These are phyloP conservation scores for Mormyrops boulengeri DNA, from an alignment of 2,797 vertebrate genomes.

Conservation along the genomic window DNA sequence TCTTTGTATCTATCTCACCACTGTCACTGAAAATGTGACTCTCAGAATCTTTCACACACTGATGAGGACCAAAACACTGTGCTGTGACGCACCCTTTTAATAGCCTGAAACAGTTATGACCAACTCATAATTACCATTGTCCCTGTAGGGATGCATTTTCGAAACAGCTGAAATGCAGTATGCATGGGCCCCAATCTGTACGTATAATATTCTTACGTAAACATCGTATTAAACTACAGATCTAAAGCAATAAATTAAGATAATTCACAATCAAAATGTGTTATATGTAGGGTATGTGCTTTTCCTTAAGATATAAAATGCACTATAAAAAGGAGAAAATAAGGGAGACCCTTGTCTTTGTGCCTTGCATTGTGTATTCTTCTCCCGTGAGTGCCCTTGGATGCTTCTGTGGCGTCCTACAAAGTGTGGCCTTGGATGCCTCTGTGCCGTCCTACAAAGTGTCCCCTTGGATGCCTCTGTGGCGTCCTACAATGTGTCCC, in stretches of 20 bases:
- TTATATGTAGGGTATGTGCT: neutral
- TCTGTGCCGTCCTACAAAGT: too few species aligned
- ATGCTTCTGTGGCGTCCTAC: neutral
- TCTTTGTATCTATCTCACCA: neutral
- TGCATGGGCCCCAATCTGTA: neutral
- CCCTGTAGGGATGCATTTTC: too few species aligned
- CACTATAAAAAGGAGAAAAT: neutral
- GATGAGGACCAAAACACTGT: neutral
- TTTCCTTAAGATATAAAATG: neutral
- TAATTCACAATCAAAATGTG: neutral
- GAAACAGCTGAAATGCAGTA: neutral
- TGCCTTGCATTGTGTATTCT: neutral
- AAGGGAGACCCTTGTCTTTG: too few species aligned
- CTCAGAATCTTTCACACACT: neutral
- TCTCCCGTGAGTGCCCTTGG: neutral
- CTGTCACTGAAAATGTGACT: neutral
- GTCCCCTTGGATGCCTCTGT: too few species aligned
- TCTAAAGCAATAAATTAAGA: neutral
- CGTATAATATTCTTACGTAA: neutral
- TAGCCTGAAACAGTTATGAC: neutral
- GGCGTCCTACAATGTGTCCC: too few species aligned
- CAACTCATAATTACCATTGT: neutral
- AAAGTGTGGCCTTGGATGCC: too few species aligned
- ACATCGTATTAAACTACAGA: neutral
- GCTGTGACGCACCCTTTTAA: neutral